Percentiles rank a stretch among this genome's conserved stretches.
These are phyloP conservation scores for Octonoba sinensis DNA, from an alignment of 2,888 invertebrate genomes.

Conservation along the genomic window DNA sequence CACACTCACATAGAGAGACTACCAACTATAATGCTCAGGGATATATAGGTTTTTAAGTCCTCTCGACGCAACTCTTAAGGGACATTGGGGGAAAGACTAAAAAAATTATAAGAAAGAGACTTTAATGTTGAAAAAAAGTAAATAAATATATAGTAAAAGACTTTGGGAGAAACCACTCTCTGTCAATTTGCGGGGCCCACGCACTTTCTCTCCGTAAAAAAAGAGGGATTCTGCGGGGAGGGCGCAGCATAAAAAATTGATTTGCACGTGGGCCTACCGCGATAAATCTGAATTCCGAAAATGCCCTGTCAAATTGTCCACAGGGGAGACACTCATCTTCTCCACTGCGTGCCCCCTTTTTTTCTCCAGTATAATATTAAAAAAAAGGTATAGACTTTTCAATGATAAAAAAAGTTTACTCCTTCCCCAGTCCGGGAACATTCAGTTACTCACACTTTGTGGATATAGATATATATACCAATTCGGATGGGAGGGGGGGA, in stretches of 20 bases:
- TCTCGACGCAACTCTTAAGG: conserved; percentile 59
- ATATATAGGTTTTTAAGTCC: conserved; percentile 62
- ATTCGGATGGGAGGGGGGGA: background rate
- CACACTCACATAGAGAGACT: background rate
- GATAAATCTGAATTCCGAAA: conserved; percentile 65
- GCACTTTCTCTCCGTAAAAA: conserved; percentile 6
- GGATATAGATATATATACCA: conserved; percentile 30
- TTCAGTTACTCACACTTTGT: conserved; percentile 21
- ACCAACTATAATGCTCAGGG: conserved; percentile 34
- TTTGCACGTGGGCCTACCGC: conserved; percentile 63
- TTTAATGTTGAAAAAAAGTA: conserved; percentile 49
- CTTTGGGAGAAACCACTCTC: conserved; percentile 49
- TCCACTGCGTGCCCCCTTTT: conserved; percentile 5
- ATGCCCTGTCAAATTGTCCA: conserved; percentile 66
- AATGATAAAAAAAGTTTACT: conserved; percentile 30
- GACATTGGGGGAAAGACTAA: conserved; percentile 36
- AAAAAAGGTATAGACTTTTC: conserved; percentile 16
- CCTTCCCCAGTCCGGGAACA: background rate
- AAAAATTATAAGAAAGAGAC: conserved; percentile 45
- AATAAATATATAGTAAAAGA: conserved; percentile 52
- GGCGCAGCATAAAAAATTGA: conserved; percentile 63
- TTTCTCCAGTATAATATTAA: conserved; percentile 5
- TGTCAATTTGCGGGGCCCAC: conserved; percentile 57
- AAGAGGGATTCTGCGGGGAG: background rate
- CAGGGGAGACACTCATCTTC: conserved; percentile 65